Evolutionary conservation across 2,888 invertebrate genomes (phyloP), one percentile per base, ranked within the genome.

Genomic region (Dione vanillae): DNA sequence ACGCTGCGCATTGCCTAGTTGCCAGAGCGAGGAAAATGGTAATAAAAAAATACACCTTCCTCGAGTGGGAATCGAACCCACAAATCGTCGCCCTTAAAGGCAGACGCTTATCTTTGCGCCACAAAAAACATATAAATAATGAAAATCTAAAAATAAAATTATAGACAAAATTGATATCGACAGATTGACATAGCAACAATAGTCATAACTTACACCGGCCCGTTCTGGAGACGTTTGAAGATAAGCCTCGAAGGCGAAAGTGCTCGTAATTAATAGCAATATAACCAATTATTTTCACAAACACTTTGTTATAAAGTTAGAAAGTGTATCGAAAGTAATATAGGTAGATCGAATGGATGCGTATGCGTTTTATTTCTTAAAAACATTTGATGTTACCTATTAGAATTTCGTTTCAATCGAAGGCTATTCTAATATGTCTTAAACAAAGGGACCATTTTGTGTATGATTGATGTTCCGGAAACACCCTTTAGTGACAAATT

Each of bases 271-370:
- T 43, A 27, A 61, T 45, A 45, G 41, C 43, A 59, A 43, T 43
- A 59, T 59, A 43, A 19, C 59, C 61, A 61, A 61, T 61, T 61
- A 61, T 45, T 61, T 61, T 61, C 43, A n/a, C 43, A n/a, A 19
- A 54, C 37, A 12, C 8, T 70, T 56, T 56, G 35, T 66, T 67
- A 52, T 37, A 51, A 47, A 74, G 58, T 71, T 71, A 74, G 74
- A 74, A 74, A 74, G 74, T 74, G 71, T 70, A 67, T 67, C 70
- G 45, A 69, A 61, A 61, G 64, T 45, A 61, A 49, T 40, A 62
- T 49, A 41, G 58, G 69, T 61, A 68, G 61, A 67, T 27, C 67
- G 43, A 58, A 62, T 71, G 67, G 67, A 43, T 67, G 69, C 54
- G 64, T 67, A 61, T 37, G 41, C 43, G n/a, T 56, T 56, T 56